A percentile compares a stretch with the other conserved stretches of the same genome.
These are phyloP conservation scores for Empidonax alnorum DNA, from an alignment of 2,113 vertebrate species.

Conservation along the genomic window DNA sequence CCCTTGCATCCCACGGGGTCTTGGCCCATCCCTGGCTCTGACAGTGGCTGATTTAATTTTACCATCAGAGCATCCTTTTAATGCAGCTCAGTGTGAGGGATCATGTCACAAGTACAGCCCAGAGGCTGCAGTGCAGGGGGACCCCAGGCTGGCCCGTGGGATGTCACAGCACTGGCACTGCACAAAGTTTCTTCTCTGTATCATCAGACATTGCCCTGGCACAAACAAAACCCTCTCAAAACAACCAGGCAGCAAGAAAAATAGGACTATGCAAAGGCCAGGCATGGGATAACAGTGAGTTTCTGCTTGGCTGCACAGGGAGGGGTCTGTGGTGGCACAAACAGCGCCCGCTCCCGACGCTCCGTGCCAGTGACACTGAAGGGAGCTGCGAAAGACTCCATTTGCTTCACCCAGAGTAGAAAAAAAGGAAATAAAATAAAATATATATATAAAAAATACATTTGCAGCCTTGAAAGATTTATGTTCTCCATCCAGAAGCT, in stretches of 20 bases:
- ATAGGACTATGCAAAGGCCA: neutral
- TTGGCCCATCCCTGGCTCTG: neutral
- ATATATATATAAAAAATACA: neutral
- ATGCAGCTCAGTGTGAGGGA: neutral
- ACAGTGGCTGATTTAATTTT: neutral
- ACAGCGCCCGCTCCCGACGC: fast-evolving
- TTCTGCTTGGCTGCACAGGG: neutral
- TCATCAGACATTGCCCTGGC: too few relatives aligned
- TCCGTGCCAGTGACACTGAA: neutral
- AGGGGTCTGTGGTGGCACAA: neutral
- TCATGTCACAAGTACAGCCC: neutral
- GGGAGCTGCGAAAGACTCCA: neutral
- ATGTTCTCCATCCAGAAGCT: neutral
- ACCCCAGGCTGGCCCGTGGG: neutral
- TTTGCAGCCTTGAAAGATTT: neutral
- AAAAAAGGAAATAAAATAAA: neutral
- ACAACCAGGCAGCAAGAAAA: neutral
- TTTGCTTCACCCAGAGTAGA: neutral
- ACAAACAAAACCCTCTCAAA: neutral
- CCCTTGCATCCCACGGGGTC: neutral
- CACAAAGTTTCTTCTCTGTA: neutral
- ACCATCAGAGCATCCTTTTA: neutral
- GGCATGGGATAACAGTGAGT: neutral
- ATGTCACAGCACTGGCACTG: neutral
- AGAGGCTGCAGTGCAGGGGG: neutral